These are phyloP conservation scores for Drosophila anomelani DNA, from an alignment of 2,888 invertebrate species.

Conservation along the genomic window DNA sequence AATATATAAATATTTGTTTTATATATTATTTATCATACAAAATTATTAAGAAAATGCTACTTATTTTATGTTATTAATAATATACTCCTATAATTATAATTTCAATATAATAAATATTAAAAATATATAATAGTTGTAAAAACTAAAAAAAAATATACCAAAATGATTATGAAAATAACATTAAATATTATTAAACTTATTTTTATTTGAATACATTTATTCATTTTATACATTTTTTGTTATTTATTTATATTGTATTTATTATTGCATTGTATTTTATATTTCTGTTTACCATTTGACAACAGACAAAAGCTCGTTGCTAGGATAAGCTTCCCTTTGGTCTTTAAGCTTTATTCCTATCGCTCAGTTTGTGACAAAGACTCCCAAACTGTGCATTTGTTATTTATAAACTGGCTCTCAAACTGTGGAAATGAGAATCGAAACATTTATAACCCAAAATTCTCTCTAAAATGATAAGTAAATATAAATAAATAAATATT, in stretches of 20 bases:
- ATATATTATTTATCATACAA: no score
- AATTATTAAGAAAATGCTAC: background rate
- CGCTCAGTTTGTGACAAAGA: constrained; percentile 6
- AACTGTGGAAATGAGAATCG: background rate
- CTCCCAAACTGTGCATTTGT: constrained; percentile 17
- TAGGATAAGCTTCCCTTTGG: constrained; percentile 16
- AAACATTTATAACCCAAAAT: background rate
- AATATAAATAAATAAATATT: constrained; percentile 18
- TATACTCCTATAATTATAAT: background rate
- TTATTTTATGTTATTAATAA: background rate
- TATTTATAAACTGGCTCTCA: no score
- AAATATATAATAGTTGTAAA: background rate
- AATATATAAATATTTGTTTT: background rate
- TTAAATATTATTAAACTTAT: background rate
- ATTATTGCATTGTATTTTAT: no score
- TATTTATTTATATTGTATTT: no score
- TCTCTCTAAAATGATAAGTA: background rate
- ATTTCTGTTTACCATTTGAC: background rate
- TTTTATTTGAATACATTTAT: background rate
- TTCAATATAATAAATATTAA: background rate
- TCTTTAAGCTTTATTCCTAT: constrained; percentile 17
- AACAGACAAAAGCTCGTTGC: constrained; percentile 2
- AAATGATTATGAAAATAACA: background rate
- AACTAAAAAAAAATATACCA: no score
- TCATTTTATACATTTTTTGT: background rate